Evolutionary conservation across 1,140 invertebrate species (phyloP).

Genomic region (Drosophila obscura): DNA sequence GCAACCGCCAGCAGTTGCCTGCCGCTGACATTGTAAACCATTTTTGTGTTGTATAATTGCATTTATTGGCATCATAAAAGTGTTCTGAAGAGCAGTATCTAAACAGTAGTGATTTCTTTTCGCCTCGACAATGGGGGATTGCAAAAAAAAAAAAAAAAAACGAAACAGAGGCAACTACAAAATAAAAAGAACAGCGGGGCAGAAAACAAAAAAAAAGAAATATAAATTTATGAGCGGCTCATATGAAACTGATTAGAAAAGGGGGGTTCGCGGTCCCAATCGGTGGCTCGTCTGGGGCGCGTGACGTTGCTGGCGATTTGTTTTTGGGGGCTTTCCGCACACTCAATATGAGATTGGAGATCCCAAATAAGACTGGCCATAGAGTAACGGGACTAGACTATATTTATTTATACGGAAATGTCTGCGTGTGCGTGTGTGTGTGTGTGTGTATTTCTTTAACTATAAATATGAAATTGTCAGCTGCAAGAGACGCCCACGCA

Average conservation of each 20-base stretch:
- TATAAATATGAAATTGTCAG: constrained; percentile 80
- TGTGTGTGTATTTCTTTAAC: constrained; percentile 1
- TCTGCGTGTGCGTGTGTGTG: constrained; percentile 13
- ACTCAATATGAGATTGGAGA: constrained; percentile 25
- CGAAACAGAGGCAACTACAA: neutral
- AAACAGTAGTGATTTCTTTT: constrained; percentile 79
- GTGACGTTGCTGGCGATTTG: constrained; percentile 22
- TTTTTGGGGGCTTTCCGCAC: constrained; percentile 19
- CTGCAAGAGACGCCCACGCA: constrained; percentile 73
- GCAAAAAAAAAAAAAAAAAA: constrained; percentile 35
- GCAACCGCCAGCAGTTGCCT: too few relatives aligned
- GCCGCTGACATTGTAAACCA: constrained; percentile 45
- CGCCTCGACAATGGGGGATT: constrained; percentile 30
- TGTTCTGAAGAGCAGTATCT: constrained; percentile 75
- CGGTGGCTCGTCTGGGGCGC: constrained; percentile 45
- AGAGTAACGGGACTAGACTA: neutral
- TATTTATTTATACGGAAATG: constrained; percentile 14
- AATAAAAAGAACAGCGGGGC: constrained; percentile 8
- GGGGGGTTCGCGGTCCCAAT: constrained; percentile 17
- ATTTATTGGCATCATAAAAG: constrained; percentile 77
- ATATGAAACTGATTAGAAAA: constrained; percentile 77
- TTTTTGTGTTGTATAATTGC: constrained; percentile 70
- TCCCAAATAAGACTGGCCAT: constrained; percentile 24
- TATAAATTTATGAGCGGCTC: constrained; percentile 74
- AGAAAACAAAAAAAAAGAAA: constrained; percentile 28